phyloP scores from a whole-genome alignment of 2,888 invertebrate genomes.

The Tipula confusa region DNA sequence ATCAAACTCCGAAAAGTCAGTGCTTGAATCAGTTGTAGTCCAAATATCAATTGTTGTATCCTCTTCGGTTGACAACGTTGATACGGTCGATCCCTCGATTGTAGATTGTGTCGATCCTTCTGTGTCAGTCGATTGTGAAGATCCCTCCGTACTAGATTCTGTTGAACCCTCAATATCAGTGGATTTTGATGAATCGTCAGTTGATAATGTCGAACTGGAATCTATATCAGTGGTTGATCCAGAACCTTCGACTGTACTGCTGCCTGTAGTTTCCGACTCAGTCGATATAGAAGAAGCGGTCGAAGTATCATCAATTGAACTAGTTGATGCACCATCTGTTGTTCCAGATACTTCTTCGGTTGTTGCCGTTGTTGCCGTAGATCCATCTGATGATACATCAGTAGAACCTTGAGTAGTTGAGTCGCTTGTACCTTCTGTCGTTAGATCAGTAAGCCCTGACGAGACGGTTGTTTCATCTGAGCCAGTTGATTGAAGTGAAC shows the following conservation, averaged over 20 bases:
- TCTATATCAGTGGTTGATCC: not conserved
- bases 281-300: constrained; percentile 31
- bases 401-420: constrained; percentile 34
- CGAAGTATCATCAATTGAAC: constrained; percentile 32
- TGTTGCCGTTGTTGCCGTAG: not conserved
- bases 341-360: constrained; percentile 32
- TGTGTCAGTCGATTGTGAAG: not conserved
- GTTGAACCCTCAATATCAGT: constrained; percentile 33
- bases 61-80: constrained; percentile 38
- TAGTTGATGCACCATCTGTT: constrained; percentile 3
- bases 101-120: constrained; percentile 34
- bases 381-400: constrained; percentile 34
- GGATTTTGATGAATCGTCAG: constrained; percentile 31
- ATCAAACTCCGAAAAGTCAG: constrained; percentile 41
- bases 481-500: not conserved
- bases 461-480: constrained; percentile 31
- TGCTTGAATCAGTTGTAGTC: constrained; percentile 42
- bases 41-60: constrained; percentile 46
- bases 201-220: constrained; percentile 26
- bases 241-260: not conserved
- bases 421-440: constrained; percentile 28
- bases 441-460: not conserved
- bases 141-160: constrained; percentile 33
- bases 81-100: constrained; percentile 33
- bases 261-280: constrained; percentile 3